A percentile compares a stretch with the other conserved stretches of the same genome.
Conservation (phyloP, 2,888 invertebrate species). For the Lepetodrilus schrolli region DNA sequence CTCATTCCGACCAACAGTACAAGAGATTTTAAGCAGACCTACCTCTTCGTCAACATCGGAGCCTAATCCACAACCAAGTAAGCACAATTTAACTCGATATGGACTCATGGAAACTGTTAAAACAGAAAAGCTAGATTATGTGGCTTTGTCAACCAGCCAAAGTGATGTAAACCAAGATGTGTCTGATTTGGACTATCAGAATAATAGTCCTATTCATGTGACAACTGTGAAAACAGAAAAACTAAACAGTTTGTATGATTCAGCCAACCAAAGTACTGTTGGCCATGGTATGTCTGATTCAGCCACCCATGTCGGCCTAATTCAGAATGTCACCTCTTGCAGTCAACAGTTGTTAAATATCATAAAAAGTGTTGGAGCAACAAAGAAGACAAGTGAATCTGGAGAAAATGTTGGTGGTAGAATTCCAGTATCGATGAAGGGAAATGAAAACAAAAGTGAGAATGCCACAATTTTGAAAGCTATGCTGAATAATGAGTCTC, state of each 20-base stretch:
- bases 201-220: no score
- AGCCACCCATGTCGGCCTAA: background rate
- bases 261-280: no score
- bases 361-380: slow-evolving; percentile 9
- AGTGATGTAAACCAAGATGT: no score
- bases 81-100: no score
- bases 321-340: background rate
- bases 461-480: background rate
- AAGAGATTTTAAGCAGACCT: no score
- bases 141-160: background rate
- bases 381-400: background rate
- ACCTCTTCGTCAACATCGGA: no score
- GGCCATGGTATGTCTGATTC: no score
- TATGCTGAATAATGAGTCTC: background rate
- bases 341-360: slow-evolving; percentile 9
- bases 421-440: background rate
- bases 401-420: background rate
- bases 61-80: no score
- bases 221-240: no score
- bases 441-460: background rate
- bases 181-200: no score
- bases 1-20: no score
- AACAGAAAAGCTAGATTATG: background rate
- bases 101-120: background rate
- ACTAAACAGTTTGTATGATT: no score